phyloP scores from a whole-genome alignment of 2,113 vertebrate species.

The Trachemys scripta region DNA sequence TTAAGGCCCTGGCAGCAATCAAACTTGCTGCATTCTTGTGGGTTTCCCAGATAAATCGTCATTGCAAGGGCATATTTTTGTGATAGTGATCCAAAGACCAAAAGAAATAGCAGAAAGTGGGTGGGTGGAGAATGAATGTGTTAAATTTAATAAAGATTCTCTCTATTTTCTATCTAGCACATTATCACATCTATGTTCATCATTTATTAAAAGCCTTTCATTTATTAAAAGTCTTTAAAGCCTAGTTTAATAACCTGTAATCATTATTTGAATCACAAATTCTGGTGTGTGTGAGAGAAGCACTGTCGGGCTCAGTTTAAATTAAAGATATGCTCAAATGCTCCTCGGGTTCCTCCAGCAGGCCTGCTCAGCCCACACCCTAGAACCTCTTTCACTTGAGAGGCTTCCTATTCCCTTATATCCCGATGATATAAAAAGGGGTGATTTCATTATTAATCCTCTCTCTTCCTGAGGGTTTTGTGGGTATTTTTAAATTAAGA shows the following conservation, averaged over 20 bases:
- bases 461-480: neutral
- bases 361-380: neutral
- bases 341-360: slow-evolving; percentile 1
- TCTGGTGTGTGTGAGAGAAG: neutral
- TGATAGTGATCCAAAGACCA: slow-evolving; percentile 6
- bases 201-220: slow-evolving; percentile 69
- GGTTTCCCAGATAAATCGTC: neutral
- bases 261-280: slow-evolving; percentile 65
- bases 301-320: slow-evolving; percentile 39
- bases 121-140: slow-evolving; percentile 13
- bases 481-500: neutral
- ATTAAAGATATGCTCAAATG: neutral
- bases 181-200: slow-evolving; percentile 51
- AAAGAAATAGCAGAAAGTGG: slow-evolving; percentile 12
- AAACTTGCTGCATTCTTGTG: neutral
- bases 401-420: neutral
- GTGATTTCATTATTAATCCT: slow-evolving; percentile 42
- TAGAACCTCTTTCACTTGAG: neutral
- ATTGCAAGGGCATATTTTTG: neutral
- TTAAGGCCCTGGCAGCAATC: neutral
- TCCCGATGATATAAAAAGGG: slow-evolving; percentile 47
- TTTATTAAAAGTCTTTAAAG: slow-evolving; percentile 65
- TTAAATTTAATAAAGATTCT: slow-evolving; percentile 54
- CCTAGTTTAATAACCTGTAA: slow-evolving; percentile 65
- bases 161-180: slow-evolving; percentile 38